Base-by-base conservation (phyloP, 2,888 invertebrate species). In the Drosophila rubida region DNA sequence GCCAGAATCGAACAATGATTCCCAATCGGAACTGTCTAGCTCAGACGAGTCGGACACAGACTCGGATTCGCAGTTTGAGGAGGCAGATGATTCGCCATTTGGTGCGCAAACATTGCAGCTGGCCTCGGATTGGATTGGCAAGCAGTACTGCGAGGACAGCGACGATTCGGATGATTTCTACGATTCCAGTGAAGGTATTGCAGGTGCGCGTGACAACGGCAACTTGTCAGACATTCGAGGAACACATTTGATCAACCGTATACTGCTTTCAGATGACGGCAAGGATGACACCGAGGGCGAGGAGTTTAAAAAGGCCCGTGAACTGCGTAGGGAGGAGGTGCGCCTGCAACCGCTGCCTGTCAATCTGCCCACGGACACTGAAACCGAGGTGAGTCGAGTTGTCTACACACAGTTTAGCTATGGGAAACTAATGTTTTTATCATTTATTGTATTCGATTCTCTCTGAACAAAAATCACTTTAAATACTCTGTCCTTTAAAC, bases 251-350 rank as follows among this genome's bases (percentile, higher is more conserved):
- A 7, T 32, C 27, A 4, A 39, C 14, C 4, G 0, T 37, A 0
- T 0, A 2, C 7, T 0, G 11, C 11, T 63, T 63, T 3, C 4
- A 91, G 91, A 91, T 65, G 90, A 92, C 93, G 95, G 94, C 68
- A 95, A 95, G 60, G 95, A 95, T n/a, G 95, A 95, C 37, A 95
- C 95, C 0, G 95, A 95, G 90, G 95, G 95, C 8, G 95, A 95
- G 91, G 95, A 95, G 75, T 94, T 94, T 23, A 93, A 94, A 48
- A 92, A 91, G 63, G 95, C 95, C 8, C 93, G 95, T 23, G 95
- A 95, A 86, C 90, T 94, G 73, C 93, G 95, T 32, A 94, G 94
- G 75, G 94, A 94, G 89, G 95, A 95, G 92, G 95, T 95, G 27
- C 94, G 94, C 82, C 92, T 95, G 55, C 93, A 94, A 87, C 94